A percentile compares a stretch with the other conserved stretches of the same genome.
These are phyloP conservation scores for Nothocercus julius DNA, from an alignment of 2,113 vertebrate species.

Conservation along the genomic window DNA sequence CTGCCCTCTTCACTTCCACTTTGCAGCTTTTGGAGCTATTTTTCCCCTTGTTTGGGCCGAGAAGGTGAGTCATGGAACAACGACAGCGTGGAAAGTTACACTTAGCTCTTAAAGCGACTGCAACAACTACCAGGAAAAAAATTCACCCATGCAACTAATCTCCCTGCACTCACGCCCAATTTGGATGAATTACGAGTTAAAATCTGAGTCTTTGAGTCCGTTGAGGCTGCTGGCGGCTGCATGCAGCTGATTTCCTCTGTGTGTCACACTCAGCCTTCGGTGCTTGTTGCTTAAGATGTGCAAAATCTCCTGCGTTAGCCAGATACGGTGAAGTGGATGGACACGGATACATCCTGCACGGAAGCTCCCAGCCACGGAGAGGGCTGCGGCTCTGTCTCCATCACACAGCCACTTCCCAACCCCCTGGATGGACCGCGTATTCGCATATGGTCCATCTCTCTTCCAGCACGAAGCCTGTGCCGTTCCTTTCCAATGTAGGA, in stretches of 20 bases:
- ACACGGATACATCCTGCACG: neutral
- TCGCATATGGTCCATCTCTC: neutral
- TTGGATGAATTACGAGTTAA: neutral
- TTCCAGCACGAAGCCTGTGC: rapidly evolving
- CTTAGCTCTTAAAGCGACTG: neutral
- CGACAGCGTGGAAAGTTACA: neutral
- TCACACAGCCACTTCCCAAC: neutral
- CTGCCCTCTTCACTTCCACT: constrained; percentile 8
- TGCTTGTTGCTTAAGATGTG: neutral
- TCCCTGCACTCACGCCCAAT: neutral
- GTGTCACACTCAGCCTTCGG: neutral
- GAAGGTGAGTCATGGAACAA: constrained; percentile 26
- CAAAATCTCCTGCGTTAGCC: neutral
- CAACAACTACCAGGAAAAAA: neutral
- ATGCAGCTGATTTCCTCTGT: neutral
- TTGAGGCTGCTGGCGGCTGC: neutral
- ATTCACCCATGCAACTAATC: neutral
- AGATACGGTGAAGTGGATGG: rapidly evolving
- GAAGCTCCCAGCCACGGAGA: neutral
- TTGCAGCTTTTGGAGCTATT: neutral
- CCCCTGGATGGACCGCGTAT: neutral
- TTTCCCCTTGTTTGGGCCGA: constrained; percentile 1
- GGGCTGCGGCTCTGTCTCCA: neutral
- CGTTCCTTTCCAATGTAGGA: neutral
- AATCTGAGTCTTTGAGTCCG: neutral